phyloP scores from a whole-genome alignment of 2,113 vertebrate species.

The Melierax canorus region DNA sequence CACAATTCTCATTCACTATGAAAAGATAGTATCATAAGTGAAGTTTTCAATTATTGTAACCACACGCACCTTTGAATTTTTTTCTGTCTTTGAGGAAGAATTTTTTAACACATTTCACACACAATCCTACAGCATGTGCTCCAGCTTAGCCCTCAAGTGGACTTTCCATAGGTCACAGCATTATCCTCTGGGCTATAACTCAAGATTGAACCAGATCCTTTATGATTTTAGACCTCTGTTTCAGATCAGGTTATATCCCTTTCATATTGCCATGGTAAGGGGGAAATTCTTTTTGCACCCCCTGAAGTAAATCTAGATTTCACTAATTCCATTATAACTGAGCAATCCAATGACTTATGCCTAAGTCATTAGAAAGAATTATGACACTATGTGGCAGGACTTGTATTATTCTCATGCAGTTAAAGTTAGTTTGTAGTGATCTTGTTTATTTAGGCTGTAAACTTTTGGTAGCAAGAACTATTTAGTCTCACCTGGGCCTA shows the following conservation, averaged over 20 bases:
- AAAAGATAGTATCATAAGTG: neutral
- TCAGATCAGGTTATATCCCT: neutral
- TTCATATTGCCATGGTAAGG: neutral
- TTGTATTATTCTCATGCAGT: neutral
- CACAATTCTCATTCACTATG: neutral
- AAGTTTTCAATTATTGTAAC: neutral
- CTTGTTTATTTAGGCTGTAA: neutral
- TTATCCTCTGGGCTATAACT: neutral
- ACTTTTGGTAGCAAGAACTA: neutral
- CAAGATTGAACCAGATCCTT: neutral
- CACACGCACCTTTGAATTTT: neutral
- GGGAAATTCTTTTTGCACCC: neutral
- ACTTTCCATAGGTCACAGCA: neutral
- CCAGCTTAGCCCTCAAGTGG: neutral
- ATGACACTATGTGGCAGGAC: neutral
- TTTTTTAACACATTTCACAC: neutral
- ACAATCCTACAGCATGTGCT: neutral
- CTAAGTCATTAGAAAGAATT: neutral
- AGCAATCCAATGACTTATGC: neutral
- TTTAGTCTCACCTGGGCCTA: neutral
- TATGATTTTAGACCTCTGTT: neutral
- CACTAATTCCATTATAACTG: neutral
- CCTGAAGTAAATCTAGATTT: neutral
- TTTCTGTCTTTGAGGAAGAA: neutral
- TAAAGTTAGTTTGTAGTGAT: neutral